These are phyloP conservation scores for Cataglyphis altisquamis DNA, from an alignment of 2,888 invertebrate genomes.

Conservation along the genomic window DNA sequence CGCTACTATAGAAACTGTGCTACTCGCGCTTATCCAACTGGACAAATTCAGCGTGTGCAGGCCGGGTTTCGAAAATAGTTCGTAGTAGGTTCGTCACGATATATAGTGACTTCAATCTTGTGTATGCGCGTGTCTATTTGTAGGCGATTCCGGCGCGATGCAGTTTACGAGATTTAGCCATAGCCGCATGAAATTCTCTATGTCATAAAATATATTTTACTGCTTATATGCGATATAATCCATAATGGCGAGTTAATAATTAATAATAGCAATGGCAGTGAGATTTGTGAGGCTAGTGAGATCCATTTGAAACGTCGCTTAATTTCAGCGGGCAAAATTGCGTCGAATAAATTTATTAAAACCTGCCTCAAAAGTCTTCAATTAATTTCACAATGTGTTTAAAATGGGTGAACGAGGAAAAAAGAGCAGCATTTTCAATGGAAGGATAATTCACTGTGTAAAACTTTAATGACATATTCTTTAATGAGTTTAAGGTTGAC, in stretches of 20 bases:
- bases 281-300: conserved; percentile 25
- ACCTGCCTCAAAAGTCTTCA: neutral
- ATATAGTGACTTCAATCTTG: conserved; percentile 65
- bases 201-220: conserved; percentile 9
- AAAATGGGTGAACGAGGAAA: neutral
- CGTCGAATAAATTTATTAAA: conserved; percentile 30
- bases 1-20: conserved; percentile 48
- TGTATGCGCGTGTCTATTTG: conserved; percentile 76
- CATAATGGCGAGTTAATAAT: conserved; percentile 32
- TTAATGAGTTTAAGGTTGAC: neutral
- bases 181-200: conserved; percentile 64
- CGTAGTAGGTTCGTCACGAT: conserved; percentile 62
- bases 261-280: conserved; percentile 23
- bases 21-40: conserved; percentile 67
- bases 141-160: conserved; percentile 69
- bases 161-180: conserved; percentile 62
- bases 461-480: neutral
- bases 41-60: conserved; percentile 72
- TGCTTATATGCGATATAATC: neutral
- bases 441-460: neutral
- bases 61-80: conserved; percentile 80
- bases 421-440: neutral
- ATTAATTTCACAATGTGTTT: conserved; percentile 25
- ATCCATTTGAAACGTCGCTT: conserved; percentile 1
- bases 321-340: conserved; percentile 21